Base-by-base conservation (phyloP, 2,113 vertebrate genomes). In the Charadrius vociferus region DNA sequence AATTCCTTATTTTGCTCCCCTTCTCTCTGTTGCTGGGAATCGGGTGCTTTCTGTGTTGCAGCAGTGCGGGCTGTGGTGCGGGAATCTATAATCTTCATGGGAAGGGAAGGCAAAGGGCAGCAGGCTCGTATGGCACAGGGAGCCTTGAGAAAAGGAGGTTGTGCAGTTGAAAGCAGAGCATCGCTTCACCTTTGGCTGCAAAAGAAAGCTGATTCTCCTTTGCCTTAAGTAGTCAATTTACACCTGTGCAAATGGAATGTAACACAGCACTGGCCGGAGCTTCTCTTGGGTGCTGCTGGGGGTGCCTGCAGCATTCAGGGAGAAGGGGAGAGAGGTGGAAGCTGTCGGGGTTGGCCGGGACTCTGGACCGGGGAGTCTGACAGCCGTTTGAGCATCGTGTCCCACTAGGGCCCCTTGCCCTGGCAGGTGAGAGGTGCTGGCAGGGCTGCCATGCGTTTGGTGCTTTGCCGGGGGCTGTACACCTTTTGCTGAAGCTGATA, bases 121-220 rank as follows among this genome's bases (percentile, higher is more conserved):
- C 36, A 68, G 39, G n/a, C 9, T 87, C 0, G 0, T 67, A 41
- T 43, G 65, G 45, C 36, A 1, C 0, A 0, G 49, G 36, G 61
- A 77, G 47, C 52, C 68, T 65, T 87, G 62, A 85, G 83, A 47
- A 89, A 56, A 87, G 36, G 49, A 93, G 53, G 11, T 8, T 58
- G 61, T 56, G 27, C 34, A 58, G 7, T 2, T 91, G 91, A 70
- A 95, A 89, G n/a, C 56, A 77, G 74, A 80, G 49, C 56, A 94
- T 80, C 49, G 1, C 81, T 91, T 97, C 95, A 88, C 78, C 89
- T 91, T 80, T 73, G 84, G 13, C 65, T 70, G 43, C 91, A 91
- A 10, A 56, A 91, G 88, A 68, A 97, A 96, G 61, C 65, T 73
- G 93, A 65, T 56, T 87, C 91, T 93, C 30, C 81, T 67, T 36